Base-by-base conservation (phyloP, 2,113 vertebrate genomes). In the Elachura formosa region DNA sequence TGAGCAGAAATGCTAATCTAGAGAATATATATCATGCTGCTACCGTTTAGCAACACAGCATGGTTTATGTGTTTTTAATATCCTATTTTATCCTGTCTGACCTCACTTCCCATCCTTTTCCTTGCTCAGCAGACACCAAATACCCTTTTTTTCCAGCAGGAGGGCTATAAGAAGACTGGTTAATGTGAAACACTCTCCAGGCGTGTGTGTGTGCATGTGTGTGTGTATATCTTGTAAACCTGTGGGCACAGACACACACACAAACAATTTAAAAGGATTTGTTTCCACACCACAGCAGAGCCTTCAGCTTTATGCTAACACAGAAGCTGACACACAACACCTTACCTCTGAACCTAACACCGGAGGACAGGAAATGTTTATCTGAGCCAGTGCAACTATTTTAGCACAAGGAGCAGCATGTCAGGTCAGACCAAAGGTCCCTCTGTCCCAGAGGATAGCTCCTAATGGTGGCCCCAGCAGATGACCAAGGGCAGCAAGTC, bases 21-120 rank as follows among this genome's bases (percentile, higher is more conserved):
- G 74, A 94, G 93, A 74, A 63, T 80, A 84, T 56, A 91, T 48
- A 94, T 94, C 96, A 97, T 10, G 89, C 97, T 97, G 98, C 90
- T 89, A 96, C 90, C 7, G 5, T 97, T 98, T 94, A 98, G 96
- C 96, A 96, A 94, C 96, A 90, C 96, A 98, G 97, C 96, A 93
- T 63, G 93, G 83, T 67, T 97, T 96, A 97, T 95, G 87, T 91
- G 96, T 92, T 98, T 97, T 97, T 98, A 97, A 98, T 97, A 97
- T 94, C 97, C 93, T 95, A 64, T 96, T 97, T 97, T 96, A 97
- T 97, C 95, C 96, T 85, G 61, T 92, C 95, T 96, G 96, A 97
- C 95, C 87, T 92, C 79, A 81, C 80, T 90, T 87, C 72, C 86
- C 78, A 67, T 96, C 74, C 63, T 94, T 96, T 96, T 95, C 94